Base-by-base conservation (phyloP, 2,797 vertebrate genomes). In the Masticophis lateralis region DNA sequence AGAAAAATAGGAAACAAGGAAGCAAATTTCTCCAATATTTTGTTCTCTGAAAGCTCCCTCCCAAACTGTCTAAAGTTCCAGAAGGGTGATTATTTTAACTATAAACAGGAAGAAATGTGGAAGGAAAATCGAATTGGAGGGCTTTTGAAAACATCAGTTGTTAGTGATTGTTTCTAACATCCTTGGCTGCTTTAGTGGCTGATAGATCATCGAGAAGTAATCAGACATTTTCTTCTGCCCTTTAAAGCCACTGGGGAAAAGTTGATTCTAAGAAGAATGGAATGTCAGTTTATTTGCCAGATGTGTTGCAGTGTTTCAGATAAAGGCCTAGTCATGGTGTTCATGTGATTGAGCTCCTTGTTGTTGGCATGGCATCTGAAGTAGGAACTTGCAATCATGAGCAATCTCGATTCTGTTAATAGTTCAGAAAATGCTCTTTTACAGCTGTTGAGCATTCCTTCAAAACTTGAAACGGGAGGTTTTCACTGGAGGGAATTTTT, bases 21-120 rank as follows among this genome's bases (percentile, higher is more conserved):
- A 93, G 66, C n/a, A 74, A 74, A 74, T 74, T 74, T 74, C 66
- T 2, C 69, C 90, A 91, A 92, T 90, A 87, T 6, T 51, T 86
- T 28, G 63, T 93, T 90, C 94, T 66, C n/a, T 57, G 18, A 8
- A 86, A 88, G 4, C 2, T 2, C 83, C 12, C 87, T 43, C 92
- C 28, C 14, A 25, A 47, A 25, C 22, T 32, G 0, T 0, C 92
- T 6, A 61, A 5, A 53, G 63, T 55, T 60, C 83, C 2, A 0
- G 56, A 59, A 93, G 12, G 59, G 10, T 79, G 92, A 88, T 91
- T 94, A 93, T 8, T 95, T 51, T 91, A 94, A 25, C 28, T 91
- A 60, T 32, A 93, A 60, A 94, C 32, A 1, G 47, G 32, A 5
- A 4, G 5, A 53, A n/a, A 11, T 11, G 11, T 63, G 61, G 63